These are phyloP conservation scores for Halocaridina rubra DNA, from an alignment of 2,888 invertebrate genomes.

Conservation along the genomic window DNA sequence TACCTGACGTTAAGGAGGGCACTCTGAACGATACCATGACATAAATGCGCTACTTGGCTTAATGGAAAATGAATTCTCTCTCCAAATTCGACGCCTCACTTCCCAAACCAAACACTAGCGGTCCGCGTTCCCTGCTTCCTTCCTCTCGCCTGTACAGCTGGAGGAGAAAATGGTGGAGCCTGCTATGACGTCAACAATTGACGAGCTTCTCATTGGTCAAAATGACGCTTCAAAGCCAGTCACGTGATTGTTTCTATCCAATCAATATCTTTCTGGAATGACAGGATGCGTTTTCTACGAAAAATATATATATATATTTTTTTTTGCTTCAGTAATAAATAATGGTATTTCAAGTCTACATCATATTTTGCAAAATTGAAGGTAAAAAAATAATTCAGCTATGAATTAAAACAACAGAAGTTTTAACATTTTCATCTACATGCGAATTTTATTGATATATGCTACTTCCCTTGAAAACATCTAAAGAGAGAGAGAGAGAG, in stretches of 20 bases:
- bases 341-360: too few species aligned
- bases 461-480: too few species aligned
- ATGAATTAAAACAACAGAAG: too few species aligned
- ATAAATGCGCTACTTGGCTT: constrained; percentile 2
- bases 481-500: too few species aligned
- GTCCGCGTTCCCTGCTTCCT: too few species aligned
- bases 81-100: not conserved
- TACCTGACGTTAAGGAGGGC: constrained; percentile 22
- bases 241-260: constrained; percentile 9
- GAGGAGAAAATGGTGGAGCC: not conserved
- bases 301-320: not conserved
- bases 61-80: constrained; percentile 35
- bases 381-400: too few species aligned
- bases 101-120: not conserved
- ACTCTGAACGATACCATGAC: constrained; percentile 39
- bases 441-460: too few species aligned
- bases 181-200: not conserved
- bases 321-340: too few species aligned
- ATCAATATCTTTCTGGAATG: not conserved
- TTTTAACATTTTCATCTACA: too few species aligned
- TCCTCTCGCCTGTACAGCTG: not conserved
- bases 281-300: not conserved
- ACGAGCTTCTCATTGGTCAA: not conserved
- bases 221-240: not conserved
- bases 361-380: too few species aligned